Percentiles rank a stretch among this genome's conserved stretches.
phyloP scores from a whole-genome alignment of 2,113 vertebrate genomes.

The Apodemus speciosus region DNA sequence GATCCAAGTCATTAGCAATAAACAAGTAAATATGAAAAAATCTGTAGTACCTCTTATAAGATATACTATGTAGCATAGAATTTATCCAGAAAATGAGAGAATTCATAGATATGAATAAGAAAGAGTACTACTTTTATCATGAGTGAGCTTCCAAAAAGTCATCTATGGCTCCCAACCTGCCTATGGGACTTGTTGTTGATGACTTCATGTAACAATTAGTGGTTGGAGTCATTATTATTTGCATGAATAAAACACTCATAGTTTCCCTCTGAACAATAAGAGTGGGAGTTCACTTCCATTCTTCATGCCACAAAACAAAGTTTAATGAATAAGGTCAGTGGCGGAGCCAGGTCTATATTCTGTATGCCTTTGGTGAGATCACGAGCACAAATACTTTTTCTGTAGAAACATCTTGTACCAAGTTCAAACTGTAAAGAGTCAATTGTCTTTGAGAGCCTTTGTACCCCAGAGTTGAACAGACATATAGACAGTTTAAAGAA shows the following conservation, averaged over 20 bases:
- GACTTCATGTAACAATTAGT: not conserved
- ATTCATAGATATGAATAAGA: not conserved
- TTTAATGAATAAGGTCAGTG: not conserved
- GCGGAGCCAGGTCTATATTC: not conserved
- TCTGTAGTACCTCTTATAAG: not conserved
- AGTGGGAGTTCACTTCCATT: not conserved
- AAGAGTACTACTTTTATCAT: not conserved
- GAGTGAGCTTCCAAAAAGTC: not conserved
- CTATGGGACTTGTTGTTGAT: not conserved
- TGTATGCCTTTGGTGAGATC: not conserved
- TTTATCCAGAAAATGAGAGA: not conserved
- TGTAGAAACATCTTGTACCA: not conserved
- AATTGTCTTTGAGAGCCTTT: not conserved
- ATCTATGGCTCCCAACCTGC: not conserved
- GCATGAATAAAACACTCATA: not conserved
- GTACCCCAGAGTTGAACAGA: not conserved
- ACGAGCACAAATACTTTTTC: not conserved
- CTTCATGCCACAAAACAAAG: not conserved
- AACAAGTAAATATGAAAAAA: not conserved
- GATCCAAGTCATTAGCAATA: not conserved
- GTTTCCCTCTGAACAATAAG: not conserved
- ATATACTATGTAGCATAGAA: not conserved
- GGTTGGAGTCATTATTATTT: not conserved
- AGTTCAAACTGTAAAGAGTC: conserved; percentile 16
- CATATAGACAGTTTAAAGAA: not conserved